Evolutionary conservation across 1,140 invertebrate genomes (phyloP).

Genomic region (Drosophila tani): DNA sequence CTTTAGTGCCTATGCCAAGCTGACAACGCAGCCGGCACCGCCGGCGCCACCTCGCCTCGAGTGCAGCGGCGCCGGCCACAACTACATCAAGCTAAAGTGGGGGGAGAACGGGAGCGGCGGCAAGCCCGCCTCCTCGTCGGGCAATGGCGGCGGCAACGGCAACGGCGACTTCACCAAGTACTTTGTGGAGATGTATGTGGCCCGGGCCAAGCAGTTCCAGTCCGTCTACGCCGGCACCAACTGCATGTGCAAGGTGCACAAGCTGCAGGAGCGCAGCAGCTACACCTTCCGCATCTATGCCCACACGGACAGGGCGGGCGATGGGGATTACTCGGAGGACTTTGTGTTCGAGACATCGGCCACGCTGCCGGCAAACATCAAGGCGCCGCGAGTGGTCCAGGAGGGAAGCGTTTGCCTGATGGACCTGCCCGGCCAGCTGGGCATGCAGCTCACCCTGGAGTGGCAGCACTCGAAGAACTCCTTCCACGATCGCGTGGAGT

Average conservation of each 20-base stretch:
- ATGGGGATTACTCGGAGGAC: slow-evolving; percentile 90
- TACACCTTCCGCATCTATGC: slow-evolving; percentile 94
- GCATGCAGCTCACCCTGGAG: slow-evolving; percentile 85
- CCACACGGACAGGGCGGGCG: slow-evolving; percentile 91
- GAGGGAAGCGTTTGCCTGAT: slow-evolving; percentile 64
- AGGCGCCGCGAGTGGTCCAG: slow-evolving; percentile 87
- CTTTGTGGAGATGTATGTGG: slow-evolving; percentile 91
- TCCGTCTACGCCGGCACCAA: slow-evolving; percentile 92
- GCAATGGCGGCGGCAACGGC: slow-evolving; percentile 1
- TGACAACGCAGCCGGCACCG: slow-evolving; percentile 90
- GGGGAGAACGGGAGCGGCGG: slow-evolving; percentile 85
- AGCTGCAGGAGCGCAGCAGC: slow-evolving; percentile 90
- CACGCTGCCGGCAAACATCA: slow-evolving; percentile 91
- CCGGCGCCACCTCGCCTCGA: slow-evolving; percentile 91
- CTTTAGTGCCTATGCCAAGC: slow-evolving; percentile 90
- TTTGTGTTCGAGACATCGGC: slow-evolving; percentile 90
- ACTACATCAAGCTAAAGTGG: slow-evolving; percentile 95
- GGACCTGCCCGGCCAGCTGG: slow-evolving; percentile 61
- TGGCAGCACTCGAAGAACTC: slow-evolving; percentile 86
- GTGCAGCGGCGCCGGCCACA: slow-evolving; percentile 90
- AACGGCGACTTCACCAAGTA: slow-evolving; percentile 90
- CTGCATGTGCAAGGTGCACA: slow-evolving; percentile 91
- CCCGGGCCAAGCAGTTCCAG: slow-evolving; percentile 89
- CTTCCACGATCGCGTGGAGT: slow-evolving; percentile 79
- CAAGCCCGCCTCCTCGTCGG: slow-evolving; percentile 42